Evolutionary conservation across 2,888 invertebrate genomes (phyloP).

Genomic region (Lasioglossum oenotherae): DNA sequence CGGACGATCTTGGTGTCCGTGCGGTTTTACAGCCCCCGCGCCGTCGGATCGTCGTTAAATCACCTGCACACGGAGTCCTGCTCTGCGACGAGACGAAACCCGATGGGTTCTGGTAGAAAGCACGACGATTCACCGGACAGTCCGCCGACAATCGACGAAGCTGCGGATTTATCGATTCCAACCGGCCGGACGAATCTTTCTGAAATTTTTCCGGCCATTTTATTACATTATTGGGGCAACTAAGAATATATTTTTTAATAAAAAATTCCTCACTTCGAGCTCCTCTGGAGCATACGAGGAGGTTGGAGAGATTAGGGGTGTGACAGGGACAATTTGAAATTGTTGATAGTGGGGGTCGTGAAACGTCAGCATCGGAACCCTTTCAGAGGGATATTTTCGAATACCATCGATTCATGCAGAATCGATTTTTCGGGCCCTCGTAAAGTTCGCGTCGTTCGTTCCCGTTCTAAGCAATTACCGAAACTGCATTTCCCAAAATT

Average conservation of each 20-base stretch:
- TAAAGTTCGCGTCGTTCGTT: neutral
- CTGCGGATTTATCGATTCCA: neutral
- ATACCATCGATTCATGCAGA: too few species aligned
- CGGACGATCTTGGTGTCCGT: conserved; percentile 4
- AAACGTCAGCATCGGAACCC: too few species aligned
- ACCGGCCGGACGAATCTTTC: too few species aligned
- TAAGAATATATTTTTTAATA: neutral
- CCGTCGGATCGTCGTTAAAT: conserved; percentile 15
- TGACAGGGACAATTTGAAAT: too few species aligned
- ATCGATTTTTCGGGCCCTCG: too few species aligned
- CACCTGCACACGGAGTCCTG: neutral
- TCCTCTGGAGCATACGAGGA: too few species aligned
- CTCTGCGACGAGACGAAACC: neutral
- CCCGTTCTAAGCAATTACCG: neutral
- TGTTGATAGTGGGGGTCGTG: too few species aligned
- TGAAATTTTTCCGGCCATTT: neutral
- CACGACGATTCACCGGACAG: conserved; percentile 1
- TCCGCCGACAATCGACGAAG: neutral
- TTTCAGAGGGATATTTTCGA: too few species aligned
- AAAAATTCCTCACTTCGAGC: too few species aligned
- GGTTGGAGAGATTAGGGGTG: too few species aligned
- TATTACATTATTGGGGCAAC: neutral
- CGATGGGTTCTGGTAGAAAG: neutral
- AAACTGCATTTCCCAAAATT: conserved; percentile 51
- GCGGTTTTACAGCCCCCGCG: conserved; percentile 4